Base-by-base conservation (phyloP, 2,113 vertebrate species). In the Anguilla japonica region DNA sequence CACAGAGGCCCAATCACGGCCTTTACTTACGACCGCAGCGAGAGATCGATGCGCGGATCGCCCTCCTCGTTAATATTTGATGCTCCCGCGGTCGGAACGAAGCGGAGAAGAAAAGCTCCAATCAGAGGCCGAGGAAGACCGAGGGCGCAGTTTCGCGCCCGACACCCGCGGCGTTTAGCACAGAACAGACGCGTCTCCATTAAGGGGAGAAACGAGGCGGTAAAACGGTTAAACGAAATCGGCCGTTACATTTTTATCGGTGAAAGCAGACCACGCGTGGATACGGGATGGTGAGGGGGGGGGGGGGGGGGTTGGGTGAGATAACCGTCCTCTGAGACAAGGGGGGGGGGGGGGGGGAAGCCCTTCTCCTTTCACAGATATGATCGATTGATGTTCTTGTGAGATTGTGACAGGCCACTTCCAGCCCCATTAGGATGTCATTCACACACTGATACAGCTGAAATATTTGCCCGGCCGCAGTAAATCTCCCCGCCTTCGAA, bases 1-100 rank as follows among this genome's bases (percentile, higher is more conserved):
- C 50, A 53, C 50, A 46, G 50, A 9, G 13, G 50, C 50, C 50
- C 13, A 11, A 14, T 53, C 13, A 53, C 50, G 8, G 9, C 9
- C 50, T 53, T 14, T n/a, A 46, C 43, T 41, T 63, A 67, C 40
- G 41, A 26, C 11, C 57, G 43, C 5, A 22, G 39, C 40, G 8
- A 26, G 63, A 84, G 20, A 84, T 75, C 40, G 5, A 75, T 56
- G 41, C 75, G 57, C 39, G 5, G 71, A 85, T 79, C 6, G 16
- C n/a, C 26, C 41, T 85, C 75, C 39, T 79, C 50, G 53, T 85
- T 85, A 85, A 85, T 85, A 79, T 79, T 81, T 86, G 11, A 85
- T 86, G 75, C 22, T 85, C 18, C 46, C 15, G 34, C 56, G 18
- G 53, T 34, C 29, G 57, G 39, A 29, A 86, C 9, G 22, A 4